Base-by-base conservation (phyloP, 2,797 vertebrate species). In the Peromyscus attwateri region DNA sequence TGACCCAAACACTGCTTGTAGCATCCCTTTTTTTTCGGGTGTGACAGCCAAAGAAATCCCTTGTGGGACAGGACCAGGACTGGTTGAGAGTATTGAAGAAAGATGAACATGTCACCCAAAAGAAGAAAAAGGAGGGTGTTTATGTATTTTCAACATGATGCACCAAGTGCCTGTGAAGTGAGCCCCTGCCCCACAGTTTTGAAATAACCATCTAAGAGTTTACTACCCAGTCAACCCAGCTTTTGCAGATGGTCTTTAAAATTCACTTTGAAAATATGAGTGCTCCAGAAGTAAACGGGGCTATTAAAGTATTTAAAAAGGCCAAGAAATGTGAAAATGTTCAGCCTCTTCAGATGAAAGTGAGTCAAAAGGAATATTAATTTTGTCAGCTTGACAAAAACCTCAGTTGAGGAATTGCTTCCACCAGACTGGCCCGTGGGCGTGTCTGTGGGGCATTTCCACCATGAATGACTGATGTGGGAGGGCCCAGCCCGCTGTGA, bases 181-280 rank as follows among this genome's bases (percentile, higher is more conserved):
- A 85, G 14, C 11, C 68, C 8, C 1, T 66, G 2, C 1, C 11
- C 25, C 5, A 55, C 27, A 31, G 2, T 40, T 55, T 57, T 80
- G 19, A 91, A 89, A 16, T 37, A 83, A 17, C 31, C 12, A 8
- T 29, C 52, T 13, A 34, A 57, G 70, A 84, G 52, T 80, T 66
- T 19, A 46, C 29, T 46, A 12, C 17, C 70, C 21, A 23, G 40
- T 49, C 83, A 68, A 3, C 19, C 70, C 52, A 84, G 27, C 9
- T 71, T 88, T 71, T 37, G 14, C 7, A 60, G 17, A 71, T 23
- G 31, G 76, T 83, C n/a, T 75, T 95, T 90, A 80, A 87, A 89
- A 62, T 73, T 37, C n/a, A 66, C 7, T 40, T 10, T 46, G 71
- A 87, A 75, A 68, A 81, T 34, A 49, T 1, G 13, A 81, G 6